Base-by-base conservation (phyloP, 2,888 invertebrate genomes). In the Poecilus cupreus region DNA sequence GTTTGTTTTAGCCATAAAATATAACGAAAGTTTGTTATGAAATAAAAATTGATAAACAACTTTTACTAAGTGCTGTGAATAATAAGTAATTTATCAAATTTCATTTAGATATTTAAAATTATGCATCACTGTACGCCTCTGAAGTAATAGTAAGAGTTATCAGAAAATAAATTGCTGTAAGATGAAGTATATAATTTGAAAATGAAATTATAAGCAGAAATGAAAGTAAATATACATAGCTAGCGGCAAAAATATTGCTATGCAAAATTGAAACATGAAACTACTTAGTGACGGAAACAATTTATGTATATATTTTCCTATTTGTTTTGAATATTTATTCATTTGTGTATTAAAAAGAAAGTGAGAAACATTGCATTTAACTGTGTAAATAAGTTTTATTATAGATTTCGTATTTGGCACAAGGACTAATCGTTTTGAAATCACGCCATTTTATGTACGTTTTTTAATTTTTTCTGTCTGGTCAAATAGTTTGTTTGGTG, bases 331-430 rank as follows among this genome's bases (percentile, higher is more conserved):
- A 43, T 43, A 39, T 2, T 8, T 39, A 43, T 43, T 43, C n/a
- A 43, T 43, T 43, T 43, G 13, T 32, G 8, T 32, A 6, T 32
- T 32, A 32, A 32, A 32, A 54, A 54, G 54, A 54, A 54, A 51
- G 18, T 54, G 32, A 6, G 22, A 60, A 60, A 60, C 26, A 60
- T 60, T 22, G 60, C 26, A 0, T 51, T 51, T 51, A 16, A 16
- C 49, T 13, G 51, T 32, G 37, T 37, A 68, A 32, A 68, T 68
- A 68, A 68, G 64, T 32, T 68, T 60, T 72, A 72, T 72, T 72
- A 72, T 72, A 72, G 46, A 72, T 72, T 72, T 72, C 24, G 46
- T 24, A 72, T 46, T 72, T 72, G 72, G 72, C 72, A 72, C 46
- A 72, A 72, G 72, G 46, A 68, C 16, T 72, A 24, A 72, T 43